Conservation (phyloP, 2,888 invertebrate genomes). For the Seladonia tumulorum region DNA sequence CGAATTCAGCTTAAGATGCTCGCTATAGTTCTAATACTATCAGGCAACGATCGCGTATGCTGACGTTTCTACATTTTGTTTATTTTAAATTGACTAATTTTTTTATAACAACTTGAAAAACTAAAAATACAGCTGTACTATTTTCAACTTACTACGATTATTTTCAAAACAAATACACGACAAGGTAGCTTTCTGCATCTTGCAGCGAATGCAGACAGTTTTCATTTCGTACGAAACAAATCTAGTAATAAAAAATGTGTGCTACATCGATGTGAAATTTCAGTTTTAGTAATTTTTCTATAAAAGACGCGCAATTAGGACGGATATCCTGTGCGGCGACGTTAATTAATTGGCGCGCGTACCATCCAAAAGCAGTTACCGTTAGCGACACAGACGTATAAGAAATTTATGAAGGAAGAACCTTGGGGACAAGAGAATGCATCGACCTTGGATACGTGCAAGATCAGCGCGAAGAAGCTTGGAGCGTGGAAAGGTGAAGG, state of each 20-base stretch:
- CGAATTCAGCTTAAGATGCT: background rate
- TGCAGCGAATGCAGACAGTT: no score
- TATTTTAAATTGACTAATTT: no score
- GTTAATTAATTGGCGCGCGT: conserved; percentile 2
- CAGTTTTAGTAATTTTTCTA: background rate
- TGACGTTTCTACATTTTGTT: no score
- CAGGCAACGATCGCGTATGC: no score
- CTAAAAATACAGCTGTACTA: no score
- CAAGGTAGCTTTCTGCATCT: no score
- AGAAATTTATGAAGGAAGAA: conserved; percentile 61
- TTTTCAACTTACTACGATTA: no score
- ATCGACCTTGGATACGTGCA: conserved; percentile 60
- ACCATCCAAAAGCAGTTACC: conserved; percentile 21
- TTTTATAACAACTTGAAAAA: no score
- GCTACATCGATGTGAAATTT: background rate
- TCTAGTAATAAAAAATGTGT: no score
- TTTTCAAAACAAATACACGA: no score
- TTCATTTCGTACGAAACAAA: no score
- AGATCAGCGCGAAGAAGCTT: conserved; percentile 52
- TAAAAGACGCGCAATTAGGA: background rate
- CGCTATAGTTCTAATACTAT: background rate
- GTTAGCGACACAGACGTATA: conserved; percentile 30
- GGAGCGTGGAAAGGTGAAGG: conserved; percentile 65
- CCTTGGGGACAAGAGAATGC: conserved; percentile 65
- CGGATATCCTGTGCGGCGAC: background rate